Evolutionary conservation across 2,797 vertebrate species (phyloP), one percentile per base, ranked within the genome.

Genomic region (Propithecus perrieri): DNA sequence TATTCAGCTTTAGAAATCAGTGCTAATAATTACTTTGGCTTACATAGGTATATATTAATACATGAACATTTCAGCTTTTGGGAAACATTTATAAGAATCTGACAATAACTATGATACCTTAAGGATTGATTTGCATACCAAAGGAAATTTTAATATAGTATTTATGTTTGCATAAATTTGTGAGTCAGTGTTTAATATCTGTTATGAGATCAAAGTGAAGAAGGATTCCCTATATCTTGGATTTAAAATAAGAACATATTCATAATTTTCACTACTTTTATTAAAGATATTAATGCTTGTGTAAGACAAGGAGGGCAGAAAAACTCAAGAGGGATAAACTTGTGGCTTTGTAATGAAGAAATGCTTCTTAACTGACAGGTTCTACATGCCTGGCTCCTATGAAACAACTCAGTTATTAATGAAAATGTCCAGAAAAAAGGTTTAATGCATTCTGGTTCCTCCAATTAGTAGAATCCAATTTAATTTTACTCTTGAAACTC

Each of bases 291-390:
- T 90, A 92, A 81, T 46, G 30, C 5, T 80, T 85, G 30, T 18
- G 13, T n/a, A 83, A 84, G 18, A 79, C 38, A 0, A 71, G 6
- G 5, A 43, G 33, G n/a, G 41, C 55, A 61, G 55, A 93, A 91
- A 95, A 92, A 35, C 59, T 79, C 57, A 86, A 61, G 69, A 83
- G 55, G 85, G 80, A 76, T 53, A 87, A 81, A 83, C 41, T 80
- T 95, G 2, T 33, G 55, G 92, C 61, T 65, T 53, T 46, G 2
- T 8, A 88, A 95, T 1, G 38, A 2, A 85, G n/a, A 97, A 53
- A 38, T 15, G 92, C 24, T 97, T 89, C 91, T 76, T 72, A 85
- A 85, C 41, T 55, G 80, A 78, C 95, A 97, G 92, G 30, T 83
- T 83, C 17, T 89, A 63, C 41, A 46, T 18, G 80, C 59, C 72